Evolutionary conservation across 2,797 vertebrate species (phyloP).

Genomic region (Gymnothorax reevesii): DNA sequence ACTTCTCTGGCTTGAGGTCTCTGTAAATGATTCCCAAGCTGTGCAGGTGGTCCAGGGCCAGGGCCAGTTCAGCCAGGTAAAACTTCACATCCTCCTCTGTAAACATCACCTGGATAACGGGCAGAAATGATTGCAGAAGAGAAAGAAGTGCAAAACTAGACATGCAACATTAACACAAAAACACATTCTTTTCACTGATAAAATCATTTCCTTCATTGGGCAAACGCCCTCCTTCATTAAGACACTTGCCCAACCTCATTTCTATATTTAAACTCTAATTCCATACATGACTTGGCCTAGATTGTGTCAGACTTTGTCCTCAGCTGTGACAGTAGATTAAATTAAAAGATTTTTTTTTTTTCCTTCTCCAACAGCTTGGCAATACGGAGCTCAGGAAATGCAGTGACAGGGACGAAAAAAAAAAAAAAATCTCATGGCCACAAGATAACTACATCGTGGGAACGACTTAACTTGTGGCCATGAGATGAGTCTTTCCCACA

Average conservation of each 20-base stretch:
- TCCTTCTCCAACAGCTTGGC: not conserved
- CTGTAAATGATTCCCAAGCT: conserved; percentile 85
- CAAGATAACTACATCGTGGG: too few relatives aligned
- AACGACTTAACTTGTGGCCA: too few relatives aligned
- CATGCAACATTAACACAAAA: conserved; percentile 16
- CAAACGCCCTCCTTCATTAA: not conserved
- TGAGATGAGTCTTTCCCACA: too few relatives aligned
- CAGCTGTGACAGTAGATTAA: not conserved
- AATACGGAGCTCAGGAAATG: not conserved
- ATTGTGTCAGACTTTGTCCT: not conserved
- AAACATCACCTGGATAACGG: conserved; percentile 77
- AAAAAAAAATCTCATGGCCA: too few relatives aligned
- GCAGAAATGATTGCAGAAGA: not conserved
- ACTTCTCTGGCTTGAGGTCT: conserved; percentile 89
- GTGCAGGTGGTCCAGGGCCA: conserved; percentile 86
- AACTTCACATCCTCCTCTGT: conserved; percentile 91
- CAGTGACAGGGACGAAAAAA: too few relatives aligned
- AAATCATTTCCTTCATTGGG: not conserved
- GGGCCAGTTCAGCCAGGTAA: conserved; percentile 83
- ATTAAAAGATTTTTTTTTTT: not conserved
- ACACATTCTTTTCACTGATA: not conserved
- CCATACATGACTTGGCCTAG: not conserved
- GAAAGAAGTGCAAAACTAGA: not conserved
- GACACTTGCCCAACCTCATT: not conserved
- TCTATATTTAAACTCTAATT: not conserved